Evolutionary conservation across 2,888 invertebrate genomes (phyloP).

Genomic region (Theretra japonica): DNA sequence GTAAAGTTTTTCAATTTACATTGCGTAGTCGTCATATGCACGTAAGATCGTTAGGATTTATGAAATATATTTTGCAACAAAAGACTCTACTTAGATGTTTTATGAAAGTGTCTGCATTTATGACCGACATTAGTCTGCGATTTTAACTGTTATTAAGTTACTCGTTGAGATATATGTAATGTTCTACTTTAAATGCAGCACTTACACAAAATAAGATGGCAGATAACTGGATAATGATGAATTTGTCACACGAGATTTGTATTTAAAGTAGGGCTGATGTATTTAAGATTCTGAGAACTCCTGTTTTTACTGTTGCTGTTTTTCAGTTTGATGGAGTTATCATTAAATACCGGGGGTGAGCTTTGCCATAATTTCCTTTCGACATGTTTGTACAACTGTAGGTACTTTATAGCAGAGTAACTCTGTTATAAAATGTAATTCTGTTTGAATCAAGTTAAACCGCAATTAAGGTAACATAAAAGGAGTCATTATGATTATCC

Average conservation of each 20-base stretch:
- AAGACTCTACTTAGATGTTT: constrained; percentile 17
- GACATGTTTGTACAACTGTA: too few species aligned
- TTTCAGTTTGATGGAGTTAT: too few species aligned
- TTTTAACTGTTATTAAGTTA: constrained; percentile 11
- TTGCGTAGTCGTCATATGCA: constrained; percentile 11
- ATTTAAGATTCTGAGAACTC: neutral
- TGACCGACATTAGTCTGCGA: neutral
- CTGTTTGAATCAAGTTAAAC: neutral
- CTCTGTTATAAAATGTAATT: too few species aligned
- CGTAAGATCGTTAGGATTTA: constrained; percentile 22
- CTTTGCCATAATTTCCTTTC: too few species aligned
- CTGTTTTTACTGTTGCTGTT: too few species aligned
- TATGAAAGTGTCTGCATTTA: constrained; percentile 24
- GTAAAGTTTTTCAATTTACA: constrained; percentile 15
- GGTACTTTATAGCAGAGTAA: too few species aligned
- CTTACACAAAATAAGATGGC: neutral
- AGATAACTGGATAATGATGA: constrained; percentile 2
- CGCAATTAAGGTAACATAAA: neutral
- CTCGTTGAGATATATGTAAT: constrained; percentile 10
- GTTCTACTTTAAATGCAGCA: neutral
- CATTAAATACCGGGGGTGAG: too few species aligned
- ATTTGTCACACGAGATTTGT: neutral
- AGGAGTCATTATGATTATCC: too few species aligned
- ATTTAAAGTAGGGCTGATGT: neutral
- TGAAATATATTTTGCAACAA: constrained; percentile 22